phyloP scores from a whole-genome alignment of 2,888 invertebrate species.

The Chrysolina oricalcia region DNA sequence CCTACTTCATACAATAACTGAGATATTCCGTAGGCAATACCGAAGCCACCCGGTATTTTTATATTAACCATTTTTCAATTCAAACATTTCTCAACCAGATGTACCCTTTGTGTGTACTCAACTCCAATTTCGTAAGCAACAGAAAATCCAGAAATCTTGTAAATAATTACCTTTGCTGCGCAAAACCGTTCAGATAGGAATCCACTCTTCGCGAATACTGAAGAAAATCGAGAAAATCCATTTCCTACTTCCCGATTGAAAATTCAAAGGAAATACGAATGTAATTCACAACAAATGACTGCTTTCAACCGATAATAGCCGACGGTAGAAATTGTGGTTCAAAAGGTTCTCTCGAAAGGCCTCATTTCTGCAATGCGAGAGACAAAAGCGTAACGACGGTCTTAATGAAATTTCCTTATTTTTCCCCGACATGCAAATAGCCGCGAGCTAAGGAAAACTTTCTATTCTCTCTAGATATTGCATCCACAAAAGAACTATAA shows the following conservation, averaged over 20 bases:
- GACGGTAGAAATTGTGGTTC: background rate
- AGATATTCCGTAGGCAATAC: too few species aligned
- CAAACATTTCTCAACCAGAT: background rate
- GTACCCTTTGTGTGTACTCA: background rate
- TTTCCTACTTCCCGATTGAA: conserved; percentile 1
- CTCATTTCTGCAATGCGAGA: background rate
- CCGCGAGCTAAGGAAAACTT: background rate
- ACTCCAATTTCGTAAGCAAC: background rate
- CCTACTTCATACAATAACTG: too few species aligned
- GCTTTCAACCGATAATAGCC: conserved; percentile 12
- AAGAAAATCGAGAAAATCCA: conserved; percentile 6
- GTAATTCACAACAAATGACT: conserved; percentile 21
- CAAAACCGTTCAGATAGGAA: background rate
- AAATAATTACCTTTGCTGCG: conserved; percentile 2
- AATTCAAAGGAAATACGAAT: conserved; percentile 21
- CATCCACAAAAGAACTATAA: background rate
- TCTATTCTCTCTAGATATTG: conserved; percentile 16
- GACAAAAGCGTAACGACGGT: conserved; percentile 7
- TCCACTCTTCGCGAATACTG: conserved; percentile 1
- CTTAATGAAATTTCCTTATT: conserved; percentile 25
- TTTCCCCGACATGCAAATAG: conserved; percentile 9
- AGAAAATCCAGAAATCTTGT: background rate
- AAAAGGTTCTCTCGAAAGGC: background rate
- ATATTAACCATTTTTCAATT: too few species aligned
- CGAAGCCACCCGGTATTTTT: too few species aligned